A percentile compares a stretch with the other conserved stretches of the same genome.
These are phyloP conservation scores for Stichodactyla helianthus DNA, from an alignment of 64 coral and sea anemone species.

Conservation along the genomic window DNA sequence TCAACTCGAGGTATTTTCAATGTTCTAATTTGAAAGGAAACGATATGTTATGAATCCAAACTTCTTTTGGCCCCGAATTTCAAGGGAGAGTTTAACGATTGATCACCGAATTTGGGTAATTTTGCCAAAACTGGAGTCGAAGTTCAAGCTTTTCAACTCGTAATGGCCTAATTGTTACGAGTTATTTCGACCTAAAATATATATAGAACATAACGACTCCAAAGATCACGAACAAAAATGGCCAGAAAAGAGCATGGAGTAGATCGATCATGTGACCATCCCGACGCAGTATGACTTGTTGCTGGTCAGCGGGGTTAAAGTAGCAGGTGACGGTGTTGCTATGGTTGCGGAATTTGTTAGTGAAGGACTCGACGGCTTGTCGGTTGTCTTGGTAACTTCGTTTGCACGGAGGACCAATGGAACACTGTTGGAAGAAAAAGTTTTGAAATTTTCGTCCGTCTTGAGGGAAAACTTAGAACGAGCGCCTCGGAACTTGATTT, in stretches of 20 bases:
- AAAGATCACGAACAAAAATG: background rate
- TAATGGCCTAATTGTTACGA: background rate
- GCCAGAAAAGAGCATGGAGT: conserved; percentile 9
- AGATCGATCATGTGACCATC: conserved; percentile 15
- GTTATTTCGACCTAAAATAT: background rate
- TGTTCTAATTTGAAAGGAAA: no score
- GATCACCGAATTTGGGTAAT: no score
- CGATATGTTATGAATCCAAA: no score
- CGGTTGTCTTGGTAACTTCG: background rate
- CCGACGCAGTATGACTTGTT: background rate
- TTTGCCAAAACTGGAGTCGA: no score
- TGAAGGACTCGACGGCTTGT: background rate
- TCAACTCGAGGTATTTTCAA: no score
- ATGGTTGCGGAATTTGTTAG: conserved; percentile 1
- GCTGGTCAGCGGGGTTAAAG: conserved; percentile 22
- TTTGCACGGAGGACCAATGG: conserved; percentile 2
- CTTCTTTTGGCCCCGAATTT: no score
- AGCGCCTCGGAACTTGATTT: no score
- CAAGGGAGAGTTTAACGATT: no score
- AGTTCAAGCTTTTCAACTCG: no score
- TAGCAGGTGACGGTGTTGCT: background rate
- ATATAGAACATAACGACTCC: conserved; percentile 7
- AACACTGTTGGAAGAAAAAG: background rate
- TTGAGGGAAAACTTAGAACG: no score
- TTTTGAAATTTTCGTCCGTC: background rate